Conservation (phyloP, 2,113 vertebrate genomes). For the Vimba vimba region DNA sequence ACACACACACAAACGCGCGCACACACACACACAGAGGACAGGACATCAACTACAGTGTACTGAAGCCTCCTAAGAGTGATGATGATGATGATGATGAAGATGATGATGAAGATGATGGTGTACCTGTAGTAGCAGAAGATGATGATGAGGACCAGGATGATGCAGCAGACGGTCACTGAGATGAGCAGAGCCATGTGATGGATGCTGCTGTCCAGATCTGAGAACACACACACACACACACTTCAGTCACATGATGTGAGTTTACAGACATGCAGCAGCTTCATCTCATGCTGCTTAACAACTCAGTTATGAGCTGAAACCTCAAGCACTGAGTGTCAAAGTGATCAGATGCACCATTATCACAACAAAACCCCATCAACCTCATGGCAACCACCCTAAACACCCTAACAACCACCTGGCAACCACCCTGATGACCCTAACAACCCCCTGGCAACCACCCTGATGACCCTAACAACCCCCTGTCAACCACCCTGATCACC, state of each 20-base stretch:
- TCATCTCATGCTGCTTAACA: not conserved
- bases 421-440: too few species aligned
- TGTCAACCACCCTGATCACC: too few species aligned
- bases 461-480: too few species aligned
- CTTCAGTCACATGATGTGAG: not conserved
- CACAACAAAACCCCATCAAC: too few species aligned
- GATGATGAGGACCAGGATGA: conserved; percentile 84
- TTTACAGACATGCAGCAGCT: not conserved
- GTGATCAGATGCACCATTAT: too few species aligned
- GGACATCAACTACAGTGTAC: not conserved
- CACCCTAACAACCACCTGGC: too few species aligned
- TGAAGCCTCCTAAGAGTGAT: not conserved
- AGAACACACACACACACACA: not conserved
- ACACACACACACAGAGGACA: not conserved
- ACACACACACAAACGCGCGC: not conserved
- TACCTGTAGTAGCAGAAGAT: conserved; percentile 93
- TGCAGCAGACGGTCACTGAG: conserved; percentile 85
- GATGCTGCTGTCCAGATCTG: conserved; percentile 85
- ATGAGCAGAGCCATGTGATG: conserved; percentile 90
- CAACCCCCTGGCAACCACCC: too few species aligned
- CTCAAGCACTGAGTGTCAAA: too few species aligned
- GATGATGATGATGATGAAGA: not conserved
- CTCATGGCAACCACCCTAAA: too few species aligned
- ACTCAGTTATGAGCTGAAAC: too few species aligned
- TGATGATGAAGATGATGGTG: conserved; percentile 42